Percentiles rank a stretch among this genome's conserved stretches.
These are phyloP conservation scores for Mus spicilegus DNA, from an alignment of 2,113 vertebrate genomes.

Conservation along the genomic window DNA sequence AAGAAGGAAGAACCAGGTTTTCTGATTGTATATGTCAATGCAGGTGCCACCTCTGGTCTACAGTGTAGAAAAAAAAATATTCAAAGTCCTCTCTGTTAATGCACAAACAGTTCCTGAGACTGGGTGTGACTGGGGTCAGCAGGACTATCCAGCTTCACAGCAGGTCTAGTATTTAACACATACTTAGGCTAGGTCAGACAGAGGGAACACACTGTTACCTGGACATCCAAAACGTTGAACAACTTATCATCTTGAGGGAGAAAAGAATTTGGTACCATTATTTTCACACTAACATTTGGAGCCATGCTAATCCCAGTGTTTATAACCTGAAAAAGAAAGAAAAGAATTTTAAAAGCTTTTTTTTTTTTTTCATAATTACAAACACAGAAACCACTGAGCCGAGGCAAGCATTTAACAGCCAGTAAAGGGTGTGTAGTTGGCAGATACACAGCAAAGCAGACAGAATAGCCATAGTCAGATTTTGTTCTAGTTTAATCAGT, in stretches of 20 bases:
- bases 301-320: conserved; percentile 93
- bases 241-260: conserved; percentile 87
- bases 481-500: background rate
- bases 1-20: background rate
- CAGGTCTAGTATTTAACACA: conserved; percentile 18
- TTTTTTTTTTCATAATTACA: background rate
- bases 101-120: background rate
- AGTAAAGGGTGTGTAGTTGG: too few species aligned
- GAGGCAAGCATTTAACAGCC: background rate
- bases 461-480: background rate
- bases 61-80: background rate
- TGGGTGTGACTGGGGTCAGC: background rate
- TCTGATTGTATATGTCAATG: background rate
- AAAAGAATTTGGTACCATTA: conserved; percentile 92
- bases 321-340: conserved; percentile 89
- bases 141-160: background rate
- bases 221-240: conserved; percentile 90
- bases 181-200: background rate
- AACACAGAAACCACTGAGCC: background rate
- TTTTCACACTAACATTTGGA: conserved; percentile 88
- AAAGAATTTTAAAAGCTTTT: background rate
- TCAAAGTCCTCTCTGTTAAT: background rate
- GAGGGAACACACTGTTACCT: conserved; percentile 87
- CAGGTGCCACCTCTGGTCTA: background rate
- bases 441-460: background rate